Evolutionary conservation across 2,888 invertebrate species (phyloP), one percentile per base, ranked within the genome.

Genomic region (Zele albiditarsus): DNA sequence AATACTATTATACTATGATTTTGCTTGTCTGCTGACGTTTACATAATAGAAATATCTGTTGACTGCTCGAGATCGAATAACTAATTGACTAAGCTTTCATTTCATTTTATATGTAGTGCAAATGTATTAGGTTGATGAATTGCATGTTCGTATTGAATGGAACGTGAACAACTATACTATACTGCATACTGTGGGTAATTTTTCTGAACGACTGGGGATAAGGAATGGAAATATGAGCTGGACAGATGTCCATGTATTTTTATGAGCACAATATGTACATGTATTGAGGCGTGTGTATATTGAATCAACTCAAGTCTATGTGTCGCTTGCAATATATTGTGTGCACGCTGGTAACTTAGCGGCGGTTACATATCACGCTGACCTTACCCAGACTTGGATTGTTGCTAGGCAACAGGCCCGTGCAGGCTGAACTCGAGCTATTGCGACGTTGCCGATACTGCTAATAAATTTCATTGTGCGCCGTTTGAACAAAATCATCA

Each of bases 331-430:
- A n/a, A 27, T 25, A 10, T 67, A 46, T 27, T 14, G 5, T 6
- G 12, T 53, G 12, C 25, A 27, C 23, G 25, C 10, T 33, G 3
- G 33, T 60, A 46, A 67, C 46, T 53, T 53, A 20, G 20, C 20
- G 20, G 20, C 10, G 20, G 23, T 53, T 53, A 53, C 53, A 53
- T 23, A 53, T 58, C 60, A 57, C 68, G 71, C 77, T 80, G 80
- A 80, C 80, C 80, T 80, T 76, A 78, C 73, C 28, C 74, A 76
- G 78, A 77, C 77, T 80, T 79, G 77, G 80, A 76, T 73, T 78
- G 79, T 80, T 80, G 79, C 80, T 76, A 79, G 33, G 71, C 75
- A 71, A 75, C 76, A 46, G 67, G 63, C 58, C 60, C 69, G 71
- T 67, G 66, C 71, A 67, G 76, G 71, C 80, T 80, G 80, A 79